These are phyloP conservation scores for Caenorhabditis virilis DNA, from an alignment of 2,888 invertebrate genomes.

Conservation along the genomic window DNA sequence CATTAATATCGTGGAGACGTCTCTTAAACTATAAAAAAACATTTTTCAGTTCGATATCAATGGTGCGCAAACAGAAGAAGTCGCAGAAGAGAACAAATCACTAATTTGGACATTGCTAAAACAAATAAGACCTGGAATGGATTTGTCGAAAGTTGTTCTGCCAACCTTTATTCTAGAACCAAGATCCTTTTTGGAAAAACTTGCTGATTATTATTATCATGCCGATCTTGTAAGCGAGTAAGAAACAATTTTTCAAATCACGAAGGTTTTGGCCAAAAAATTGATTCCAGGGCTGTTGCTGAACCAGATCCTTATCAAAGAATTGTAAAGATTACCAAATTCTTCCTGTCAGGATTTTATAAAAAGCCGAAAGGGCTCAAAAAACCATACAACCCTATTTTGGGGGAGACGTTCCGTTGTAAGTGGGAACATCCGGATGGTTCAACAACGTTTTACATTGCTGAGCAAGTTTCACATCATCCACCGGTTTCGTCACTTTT, in stretches of 20 bases:
- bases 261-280: conserved; percentile 74
- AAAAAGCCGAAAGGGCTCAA: conserved; percentile 97
- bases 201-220: conserved; percentile 97
- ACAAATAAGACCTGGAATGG: conserved; percentile 94
- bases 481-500: conserved; percentile 98
- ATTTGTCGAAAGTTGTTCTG: conserved; percentile 88
- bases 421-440: conserved; percentile 84
- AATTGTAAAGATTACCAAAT: conserved; percentile 78
- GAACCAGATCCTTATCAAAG: conserved; percentile 87
- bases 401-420: conserved; percentile 93
- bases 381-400: conserved; percentile 96
- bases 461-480: conserved; percentile 98
- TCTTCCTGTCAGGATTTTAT: conserved; percentile 98
- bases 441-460: conserved; percentile 86
- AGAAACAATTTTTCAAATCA: conserved; percentile 9
- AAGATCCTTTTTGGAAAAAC: conserved; percentile 96
- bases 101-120: conserved; percentile 91
- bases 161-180: conserved; percentile 98
- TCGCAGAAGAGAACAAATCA: conserved; percentile 91
- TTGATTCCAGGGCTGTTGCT: conserved; percentile 62
- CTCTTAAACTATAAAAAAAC: conserved; percentile 1
- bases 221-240: conserved; percentile 85
- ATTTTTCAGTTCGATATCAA: conserved; percentile 67
- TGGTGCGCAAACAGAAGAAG: conserved; percentile 81
- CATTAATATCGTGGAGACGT: neutral